These are phyloP conservation scores for Lordiphosa mommai DNA, from an alignment of 1,140 invertebrate genomes.

Conservation along the genomic window DNA sequence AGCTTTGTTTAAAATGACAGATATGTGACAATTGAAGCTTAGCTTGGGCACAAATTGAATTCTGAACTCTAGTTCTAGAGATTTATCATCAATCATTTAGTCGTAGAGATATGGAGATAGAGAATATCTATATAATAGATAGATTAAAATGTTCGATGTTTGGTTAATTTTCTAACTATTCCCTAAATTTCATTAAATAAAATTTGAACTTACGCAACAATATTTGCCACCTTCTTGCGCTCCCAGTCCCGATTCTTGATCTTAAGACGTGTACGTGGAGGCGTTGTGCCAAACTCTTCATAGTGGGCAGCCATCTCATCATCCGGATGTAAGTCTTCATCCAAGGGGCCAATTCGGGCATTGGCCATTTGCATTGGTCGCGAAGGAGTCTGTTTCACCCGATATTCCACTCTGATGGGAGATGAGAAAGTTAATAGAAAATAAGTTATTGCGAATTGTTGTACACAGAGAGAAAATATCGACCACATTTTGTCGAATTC, in stretches of 20 bases:
- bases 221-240: constrained; percentile 71
- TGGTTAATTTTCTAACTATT: too few relatives aligned
- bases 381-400: constrained; percentile 53
- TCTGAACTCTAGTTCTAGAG: too few relatives aligned
- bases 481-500: too few relatives aligned
- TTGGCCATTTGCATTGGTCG: constrained; percentile 41
- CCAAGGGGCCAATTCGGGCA: constrained; percentile 30
- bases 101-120: too few relatives aligned
- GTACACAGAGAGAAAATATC: too few relatives aligned
- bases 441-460: not conserved
- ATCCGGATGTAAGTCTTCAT: constrained; percentile 63
- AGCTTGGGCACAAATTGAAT: too few relatives aligned
- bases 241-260: constrained; percentile 81
- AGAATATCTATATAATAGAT: too few relatives aligned
- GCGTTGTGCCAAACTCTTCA: constrained; percentile 81
- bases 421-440: not conserved
- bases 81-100: too few relatives aligned
- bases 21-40: too few relatives aligned
- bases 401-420: constrained; percentile 61
- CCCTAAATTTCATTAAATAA: too few relatives aligned
- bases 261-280: constrained; percentile 81
- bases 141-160: too few relatives aligned
- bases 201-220: constrained; percentile 54
- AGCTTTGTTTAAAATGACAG: too few relatives aligned
- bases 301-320: constrained; percentile 72